Evolutionary conservation across 2,888 invertebrate species (phyloP).

Genomic region (Phyllotreta striolata): DNA sequence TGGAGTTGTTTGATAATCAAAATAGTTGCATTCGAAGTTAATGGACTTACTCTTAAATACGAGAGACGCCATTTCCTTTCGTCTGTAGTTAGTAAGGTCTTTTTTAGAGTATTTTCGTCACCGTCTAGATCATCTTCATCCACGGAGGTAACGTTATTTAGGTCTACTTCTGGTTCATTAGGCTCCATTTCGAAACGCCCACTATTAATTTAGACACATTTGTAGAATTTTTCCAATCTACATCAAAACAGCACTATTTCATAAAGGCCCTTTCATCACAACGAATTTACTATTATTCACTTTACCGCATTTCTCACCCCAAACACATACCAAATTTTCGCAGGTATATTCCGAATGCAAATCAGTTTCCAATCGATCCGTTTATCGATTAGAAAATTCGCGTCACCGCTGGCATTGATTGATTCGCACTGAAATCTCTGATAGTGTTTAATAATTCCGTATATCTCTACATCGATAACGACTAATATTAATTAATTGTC

Average conservation of each 20-base stretch:
- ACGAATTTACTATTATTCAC: too few relatives aligned
- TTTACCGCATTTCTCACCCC: too few relatives aligned
- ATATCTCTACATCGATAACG: neutral
- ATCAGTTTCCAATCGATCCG: neutral
- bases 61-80: constrained; percentile 54
- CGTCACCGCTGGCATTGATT: constrained; percentile 8
- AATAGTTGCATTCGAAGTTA: neutral
- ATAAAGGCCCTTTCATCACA: too few relatives aligned
- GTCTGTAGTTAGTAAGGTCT: constrained; percentile 30
- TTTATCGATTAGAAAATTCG: neutral
- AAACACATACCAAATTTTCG: neutral
- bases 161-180: constrained; percentile 22
- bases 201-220: neutral
- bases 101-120: constrained; percentile 10
- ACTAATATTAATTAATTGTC: constrained; percentile 7
- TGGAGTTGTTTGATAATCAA: neutral
- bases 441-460: neutral
- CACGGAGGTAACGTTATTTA: constrained; percentile 23
- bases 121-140: constrained; percentile 19
- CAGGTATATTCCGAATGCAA: neutral
- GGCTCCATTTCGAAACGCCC: constrained; percentile 2
- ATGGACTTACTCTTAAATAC: constrained; percentile 54
- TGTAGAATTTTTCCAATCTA: too few relatives aligned
- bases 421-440: constrained; percentile 11
- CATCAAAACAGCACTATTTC: too few relatives aligned